A percentile compares a stretch with the other conserved stretches of the same genome.
Evolutionary conservation across 1,140 invertebrate species (phyloP).

Genomic region (Cydia strobilella): DNA sequence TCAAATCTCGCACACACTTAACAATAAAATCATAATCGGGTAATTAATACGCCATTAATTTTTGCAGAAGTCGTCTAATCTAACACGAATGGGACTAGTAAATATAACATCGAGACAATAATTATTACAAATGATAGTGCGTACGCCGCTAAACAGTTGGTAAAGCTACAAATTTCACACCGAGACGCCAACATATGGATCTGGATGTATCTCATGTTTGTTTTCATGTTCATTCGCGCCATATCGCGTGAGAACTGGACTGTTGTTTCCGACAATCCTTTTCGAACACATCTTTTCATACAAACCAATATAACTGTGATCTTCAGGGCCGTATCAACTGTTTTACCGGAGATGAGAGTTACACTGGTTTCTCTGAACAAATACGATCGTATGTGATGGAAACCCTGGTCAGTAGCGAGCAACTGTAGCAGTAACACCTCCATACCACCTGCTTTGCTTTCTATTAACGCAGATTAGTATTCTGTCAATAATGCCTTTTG

Average conservation of each 20-base stretch:
- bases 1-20: background rate
- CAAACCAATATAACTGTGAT: background rate
- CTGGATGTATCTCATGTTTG: conserved; percentile 77
- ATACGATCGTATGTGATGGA: background rate
- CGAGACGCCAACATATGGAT: conserved; percentile 78
- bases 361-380: background rate
- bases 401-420: conserved; percentile 52
- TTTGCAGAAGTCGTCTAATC: conserved; percentile 34
- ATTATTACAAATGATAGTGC: conserved; percentile 78
- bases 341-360: background rate
- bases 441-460: conserved; percentile 61
- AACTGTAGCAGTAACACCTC: conserved; percentile 73
- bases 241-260: conserved; percentile 72
- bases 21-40: conserved; percentile 15
- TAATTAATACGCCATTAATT: conserved; percentile 31
- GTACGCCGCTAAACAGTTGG: conserved; percentile 76
- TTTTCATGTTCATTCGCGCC: conserved; percentile 76
- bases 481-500: conserved; percentile 54
- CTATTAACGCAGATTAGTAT: conserved; percentile 68
- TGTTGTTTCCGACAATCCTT: background rate
- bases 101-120: conserved; percentile 77
- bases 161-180: conserved; percentile 80
- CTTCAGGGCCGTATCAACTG: background rate
- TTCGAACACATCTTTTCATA: background rate
- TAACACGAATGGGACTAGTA: conserved; percentile 54